Conservation (phyloP, 2,797 vertebrate genomes). For the Discoglossus pictus region DNA sequence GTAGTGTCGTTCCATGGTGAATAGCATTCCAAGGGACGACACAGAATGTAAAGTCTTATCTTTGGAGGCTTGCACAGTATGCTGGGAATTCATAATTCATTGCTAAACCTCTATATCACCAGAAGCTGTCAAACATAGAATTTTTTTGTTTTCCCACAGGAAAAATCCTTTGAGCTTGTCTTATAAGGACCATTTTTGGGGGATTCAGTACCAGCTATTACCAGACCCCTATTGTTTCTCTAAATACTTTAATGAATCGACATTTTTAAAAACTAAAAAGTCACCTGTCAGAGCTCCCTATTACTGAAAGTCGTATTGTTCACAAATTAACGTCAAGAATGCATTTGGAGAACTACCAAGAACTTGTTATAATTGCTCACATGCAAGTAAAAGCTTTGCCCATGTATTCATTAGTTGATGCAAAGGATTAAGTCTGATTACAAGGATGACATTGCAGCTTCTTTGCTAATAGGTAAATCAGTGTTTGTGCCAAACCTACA, state of each 20-base stretch:
- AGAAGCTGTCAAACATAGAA: too few relatives aligned
- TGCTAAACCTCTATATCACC: too few relatives aligned
- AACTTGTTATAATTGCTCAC: slow-evolving; percentile 69
- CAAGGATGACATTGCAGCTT: slow-evolving; percentile 68
- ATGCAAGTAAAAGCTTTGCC: slow-evolving; percentile 69
- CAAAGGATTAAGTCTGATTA: slow-evolving; percentile 77
- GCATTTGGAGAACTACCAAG: slow-evolving; percentile 69
- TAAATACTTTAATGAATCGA: slow-evolving; percentile 26
- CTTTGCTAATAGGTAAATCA: slow-evolving; percentile 69
- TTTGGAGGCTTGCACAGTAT: neutral
- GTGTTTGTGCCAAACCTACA: slow-evolving; percentile 69
- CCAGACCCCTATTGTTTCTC: slow-evolving; percentile 1
- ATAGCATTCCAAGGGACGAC: neutral
- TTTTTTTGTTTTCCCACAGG: slow-evolving; percentile 15
- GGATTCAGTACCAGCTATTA: neutral
- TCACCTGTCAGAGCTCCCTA: slow-evolving; percentile 58
- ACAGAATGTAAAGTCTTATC: slow-evolving; percentile 8
- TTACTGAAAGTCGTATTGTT: slow-evolving; percentile 62
- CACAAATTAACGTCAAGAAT: slow-evolving; percentile 68
- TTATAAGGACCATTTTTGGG: too few relatives aligned
- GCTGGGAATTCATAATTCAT: neutral
- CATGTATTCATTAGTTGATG: slow-evolving; percentile 76
- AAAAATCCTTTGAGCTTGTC: slow-evolving; percentile 23
- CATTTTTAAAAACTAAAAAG: slow-evolving; percentile 51
- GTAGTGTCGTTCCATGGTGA: slow-evolving; percentile 7